Evolutionary conservation across 2,113 vertebrate genomes (phyloP), one percentile per base, ranked within the genome.

Genomic region (Periophthalmodon schlosseri): DNA sequence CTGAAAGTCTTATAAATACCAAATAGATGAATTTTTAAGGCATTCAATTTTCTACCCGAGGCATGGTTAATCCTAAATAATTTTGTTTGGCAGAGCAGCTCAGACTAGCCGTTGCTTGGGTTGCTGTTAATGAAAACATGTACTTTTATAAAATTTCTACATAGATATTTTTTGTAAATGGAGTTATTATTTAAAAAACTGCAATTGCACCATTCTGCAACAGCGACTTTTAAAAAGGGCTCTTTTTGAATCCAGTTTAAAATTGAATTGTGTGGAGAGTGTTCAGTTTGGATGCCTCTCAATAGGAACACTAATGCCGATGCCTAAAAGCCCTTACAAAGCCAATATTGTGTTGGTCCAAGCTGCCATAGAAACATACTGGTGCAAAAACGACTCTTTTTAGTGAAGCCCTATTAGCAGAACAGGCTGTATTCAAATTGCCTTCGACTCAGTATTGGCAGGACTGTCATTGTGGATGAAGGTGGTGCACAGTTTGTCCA

Each of bases 291-390:
- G 5, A 28, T 16, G 57, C 23, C 57, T 60, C 57, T 28, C 56
- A 57, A 23, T 23, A 14, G 60, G 60, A 28, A 33, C 60, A 34
- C 60, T 7, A 65, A 39, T 44, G 63, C 63, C 13, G 20, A 64
- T 64, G 28, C 61, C 11, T 61, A 61, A 64, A 65, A 65, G 63
- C 34, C 15, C 16, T 11, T n/a, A 44, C 20, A 65, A 65, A 39
- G 63, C 9, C 21, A 65, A 36, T 65, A 18, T 65, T 65, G 34
- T 65, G 34, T 65, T 44, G 28, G 61, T 64, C 33, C 18, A 64
- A 64, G 63, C 63, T n/a, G 34, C 63, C 63, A 39, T 65, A 65
- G 63, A 65, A 64, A 64, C 33, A 64, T 28, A 24, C 24, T 33
- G 61, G 14, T 36, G 61, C 61, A 36, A 39, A 60, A 65, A 65